phyloP scores from a whole-genome alignment of 2,113 vertebrate species.

The Misgurnus mizolepis region DNA sequence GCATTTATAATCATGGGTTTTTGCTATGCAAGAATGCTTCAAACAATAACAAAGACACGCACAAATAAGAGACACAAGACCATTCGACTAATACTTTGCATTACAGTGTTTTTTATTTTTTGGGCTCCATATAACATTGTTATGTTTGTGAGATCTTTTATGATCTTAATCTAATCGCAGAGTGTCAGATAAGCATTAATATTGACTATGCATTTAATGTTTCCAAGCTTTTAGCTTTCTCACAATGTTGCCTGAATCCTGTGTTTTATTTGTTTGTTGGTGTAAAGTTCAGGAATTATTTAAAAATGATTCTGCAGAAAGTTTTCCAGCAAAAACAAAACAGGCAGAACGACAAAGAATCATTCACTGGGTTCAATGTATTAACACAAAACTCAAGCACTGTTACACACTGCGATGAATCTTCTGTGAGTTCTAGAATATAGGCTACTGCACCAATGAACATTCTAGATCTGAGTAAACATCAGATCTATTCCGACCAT shows the following conservation, averaged over 20 bases:
- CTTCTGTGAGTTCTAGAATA: no score
- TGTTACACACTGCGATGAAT: no score
- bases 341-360: no score
- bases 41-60: slow-evolving; percentile 70
- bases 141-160: slow-evolving; percentile 76
- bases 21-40: slow-evolving; percentile 81
- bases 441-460: no score
- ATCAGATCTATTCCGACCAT: no score
- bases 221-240: slow-evolving; percentile 82
- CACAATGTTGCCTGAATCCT: slow-evolving; percentile 90
- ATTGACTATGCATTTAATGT: slow-evolving; percentile 72
- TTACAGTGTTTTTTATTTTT: slow-evolving; percentile 84
- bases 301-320: slow-evolving; percentile 67
- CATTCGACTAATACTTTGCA: slow-evolving; percentile 82
- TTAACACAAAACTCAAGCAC: no score
- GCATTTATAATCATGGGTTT: slow-evolving; percentile 78
- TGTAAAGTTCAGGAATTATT: slow-evolving; percentile 85
- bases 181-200: slow-evolving; percentile 62
- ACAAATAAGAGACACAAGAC: slow-evolving; percentile 79
- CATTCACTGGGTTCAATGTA: no score
- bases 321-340: no score
- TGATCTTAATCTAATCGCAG: not conserved
- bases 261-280: slow-evolving; percentile 88
- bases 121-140: slow-evolving; percentile 91
- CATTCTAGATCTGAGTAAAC: no score